These are phyloP conservation scores for Panagrolaimus sp. DNA, from an alignment of 1,140 invertebrate genomes.

Conservation along the genomic window DNA sequence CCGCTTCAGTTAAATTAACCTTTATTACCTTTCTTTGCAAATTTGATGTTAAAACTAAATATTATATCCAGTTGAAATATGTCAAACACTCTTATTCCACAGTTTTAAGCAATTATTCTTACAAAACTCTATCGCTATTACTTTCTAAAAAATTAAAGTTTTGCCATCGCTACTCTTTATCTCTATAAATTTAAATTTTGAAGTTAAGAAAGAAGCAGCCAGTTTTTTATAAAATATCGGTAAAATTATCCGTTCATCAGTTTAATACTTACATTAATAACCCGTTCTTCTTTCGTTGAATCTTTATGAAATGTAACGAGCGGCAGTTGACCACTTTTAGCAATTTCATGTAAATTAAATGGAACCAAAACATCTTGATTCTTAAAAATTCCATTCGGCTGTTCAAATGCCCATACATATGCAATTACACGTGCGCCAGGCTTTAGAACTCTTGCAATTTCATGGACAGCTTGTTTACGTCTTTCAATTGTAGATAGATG, in stretches of 20 bases:
- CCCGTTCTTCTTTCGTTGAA: constrained; percentile 16
- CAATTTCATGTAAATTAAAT: constrained; percentile 13
- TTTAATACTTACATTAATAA: constrained; percentile 5
- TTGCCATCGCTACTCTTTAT: no score
- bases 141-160: no score
- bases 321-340: background rate
- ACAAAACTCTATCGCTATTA: no score
- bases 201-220: no score
- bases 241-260: no score
- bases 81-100: no score
- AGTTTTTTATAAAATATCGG: background rate
- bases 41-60: no score
- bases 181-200: no score
- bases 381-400: constrained; percentile 22
- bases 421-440: constrained; percentile 21
- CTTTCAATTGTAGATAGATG: constrained; percentile 23
- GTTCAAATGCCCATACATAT: constrained; percentile 1
- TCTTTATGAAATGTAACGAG: constrained; percentile 16
- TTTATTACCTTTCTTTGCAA: no score
- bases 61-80: no score
- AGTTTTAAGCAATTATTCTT: no score
- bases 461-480: background rate
- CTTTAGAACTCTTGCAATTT: constrained; percentile 32
- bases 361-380: constrained; percentile 8
- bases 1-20: no score